Evolutionary conservation across 2,888 invertebrate species (phyloP), one percentile per base, ranked within the genome.

Genomic region (Scaeva pyrastri): DNA sequence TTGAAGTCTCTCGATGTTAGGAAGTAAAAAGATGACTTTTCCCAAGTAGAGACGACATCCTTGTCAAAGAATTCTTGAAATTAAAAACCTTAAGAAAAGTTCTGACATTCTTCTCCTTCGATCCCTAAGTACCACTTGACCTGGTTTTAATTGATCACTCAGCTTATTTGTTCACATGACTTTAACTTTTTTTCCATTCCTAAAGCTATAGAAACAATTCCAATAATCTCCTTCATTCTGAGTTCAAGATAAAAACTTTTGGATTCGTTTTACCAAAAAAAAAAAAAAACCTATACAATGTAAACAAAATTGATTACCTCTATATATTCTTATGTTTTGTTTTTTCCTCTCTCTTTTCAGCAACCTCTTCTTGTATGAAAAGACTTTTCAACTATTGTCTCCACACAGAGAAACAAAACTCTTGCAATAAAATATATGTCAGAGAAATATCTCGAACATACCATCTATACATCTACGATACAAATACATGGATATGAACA

Each of bases 281-380:
- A 7, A 36, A 71, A 10, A 43, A 31, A 23, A 0, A 52, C 16
- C n/a, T 39, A 74, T n/a, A 60, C 31, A 26, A 72, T 60, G 60
- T 48, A 72, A 80, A 80, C 75, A 68, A 80, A 70, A 80, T 80
- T 85, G 84, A 85, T 85, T 85, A 80, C 80, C 58, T 60, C 72
- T 68, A 85, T 66, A 76, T 72, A n/a, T 43, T 58, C 39, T 41
- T 41, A 10, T 31, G 31, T 21, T 52, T 21, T 52, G 1, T 14
- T 41, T 4, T 41, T 7, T 52, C n/a, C n/a, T n/a, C n/a, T n/a
- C n/a, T n/a, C n/a, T 52, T 52, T 52, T 14, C 50, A 21, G 21
- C 41, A 21, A 45, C 56, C 64, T 56, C 50, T 58, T 41, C 64
- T 31, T 62, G 14, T 31, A 4, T 31, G 31, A 31, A 43, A 72